Conservation (phyloP, 2,797 vertebrate species). For the Oryzias dopingdopingensis region DNA sequence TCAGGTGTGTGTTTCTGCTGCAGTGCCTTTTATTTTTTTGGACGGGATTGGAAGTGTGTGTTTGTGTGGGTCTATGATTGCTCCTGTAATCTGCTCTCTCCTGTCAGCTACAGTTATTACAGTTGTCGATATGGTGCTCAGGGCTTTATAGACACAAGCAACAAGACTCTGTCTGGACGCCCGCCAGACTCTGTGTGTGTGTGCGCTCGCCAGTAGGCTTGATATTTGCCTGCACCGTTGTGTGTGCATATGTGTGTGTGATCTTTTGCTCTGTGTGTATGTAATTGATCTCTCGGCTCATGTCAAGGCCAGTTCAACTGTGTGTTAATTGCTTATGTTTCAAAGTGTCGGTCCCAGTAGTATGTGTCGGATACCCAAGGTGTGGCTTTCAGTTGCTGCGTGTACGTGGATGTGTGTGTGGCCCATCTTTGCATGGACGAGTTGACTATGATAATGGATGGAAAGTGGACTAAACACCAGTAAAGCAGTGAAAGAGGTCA, state of each 20-base stretch:
- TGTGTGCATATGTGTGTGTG: constrained; percentile 31
- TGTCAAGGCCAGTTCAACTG: constrained; percentile 62
- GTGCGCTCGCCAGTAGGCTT: constrained; percentile 22
- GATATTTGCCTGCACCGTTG: constrained; percentile 37
- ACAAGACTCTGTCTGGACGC: constrained; percentile 64
- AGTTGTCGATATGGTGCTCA: constrained; percentile 70
- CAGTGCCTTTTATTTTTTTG: neutral
- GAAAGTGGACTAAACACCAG: neutral
- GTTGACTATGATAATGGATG: constrained; percentile 18
- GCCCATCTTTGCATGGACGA: constrained; percentile 1
- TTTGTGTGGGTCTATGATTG: constrained; percentile 41
- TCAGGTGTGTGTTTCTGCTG: too few relatives aligned
- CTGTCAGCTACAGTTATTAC: constrained; percentile 76
- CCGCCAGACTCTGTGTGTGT: constrained; percentile 47
- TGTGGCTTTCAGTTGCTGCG: constrained; percentile 10
- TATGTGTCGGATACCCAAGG: constrained; percentile 16
- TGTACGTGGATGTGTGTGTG: constrained; percentile 9
- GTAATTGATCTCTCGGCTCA: constrained; percentile 61
- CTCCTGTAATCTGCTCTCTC: constrained; percentile 70
- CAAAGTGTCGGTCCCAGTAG: constrained; percentile 51
- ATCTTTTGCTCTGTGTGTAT: constrained; percentile 43
- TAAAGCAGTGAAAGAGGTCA: neutral
- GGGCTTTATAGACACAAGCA: constrained; percentile 74
- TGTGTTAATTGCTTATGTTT: constrained; percentile 69
- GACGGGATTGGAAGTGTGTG: constrained; percentile 15